phyloP scores from a whole-genome alignment of 2,797 vertebrate species.

The Acipenser oxyrinchus region DNA sequence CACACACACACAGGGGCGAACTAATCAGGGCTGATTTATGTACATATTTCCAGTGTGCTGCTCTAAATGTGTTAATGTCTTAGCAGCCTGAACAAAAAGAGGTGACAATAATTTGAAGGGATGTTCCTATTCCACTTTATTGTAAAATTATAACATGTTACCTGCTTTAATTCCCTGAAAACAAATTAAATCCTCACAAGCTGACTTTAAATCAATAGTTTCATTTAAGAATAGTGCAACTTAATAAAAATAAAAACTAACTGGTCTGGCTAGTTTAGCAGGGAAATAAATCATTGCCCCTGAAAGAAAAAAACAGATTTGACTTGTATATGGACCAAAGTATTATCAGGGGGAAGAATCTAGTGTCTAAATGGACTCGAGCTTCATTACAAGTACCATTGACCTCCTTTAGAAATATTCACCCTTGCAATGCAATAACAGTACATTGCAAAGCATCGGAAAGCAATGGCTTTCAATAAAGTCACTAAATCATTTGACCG shows the following conservation, averaged over 20 bases:
- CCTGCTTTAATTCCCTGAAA: slow-evolving; percentile 96
- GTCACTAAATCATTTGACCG: no score
- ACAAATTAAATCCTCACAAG: slow-evolving; percentile 99
- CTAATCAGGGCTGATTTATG: slow-evolving; percentile 69
- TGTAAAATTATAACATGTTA: slow-evolving; percentile 93
- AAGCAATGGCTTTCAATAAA: slow-evolving; percentile 17
- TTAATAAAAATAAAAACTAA: slow-evolving; percentile 99
- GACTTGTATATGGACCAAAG: slow-evolving; percentile 86
- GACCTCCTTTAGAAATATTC: slow-evolving; percentile 53
- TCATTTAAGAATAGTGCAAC: slow-evolving; percentile 93
- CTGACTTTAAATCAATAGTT: slow-evolving; percentile 98
- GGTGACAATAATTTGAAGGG: slow-evolving; percentile 52
- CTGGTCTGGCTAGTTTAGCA: slow-evolving; percentile 88
- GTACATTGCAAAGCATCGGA: slow-evolving; percentile 9
- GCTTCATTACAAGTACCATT: slow-evolving; percentile 63
- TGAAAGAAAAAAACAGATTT: slow-evolving; percentile 75
- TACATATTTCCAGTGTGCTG: slow-evolving; percentile 64
- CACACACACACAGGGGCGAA: slow-evolving; percentile 29
- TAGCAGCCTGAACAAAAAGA: slow-evolving; percentile 47
- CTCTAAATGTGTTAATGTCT: slow-evolving; percentile 65
- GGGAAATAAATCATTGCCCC: slow-evolving; percentile 92
- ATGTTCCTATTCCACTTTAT: slow-evolving; percentile 62
- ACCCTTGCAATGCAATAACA: slow-evolving; percentile 27
- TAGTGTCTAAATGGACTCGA: slow-evolving; percentile 66
- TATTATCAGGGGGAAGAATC: slow-evolving; percentile 56